Evolutionary conservation across 1,140 invertebrate genomes (phyloP), one percentile per base, ranked within the genome.

Genomic region (Drosophila cardini): DNA sequence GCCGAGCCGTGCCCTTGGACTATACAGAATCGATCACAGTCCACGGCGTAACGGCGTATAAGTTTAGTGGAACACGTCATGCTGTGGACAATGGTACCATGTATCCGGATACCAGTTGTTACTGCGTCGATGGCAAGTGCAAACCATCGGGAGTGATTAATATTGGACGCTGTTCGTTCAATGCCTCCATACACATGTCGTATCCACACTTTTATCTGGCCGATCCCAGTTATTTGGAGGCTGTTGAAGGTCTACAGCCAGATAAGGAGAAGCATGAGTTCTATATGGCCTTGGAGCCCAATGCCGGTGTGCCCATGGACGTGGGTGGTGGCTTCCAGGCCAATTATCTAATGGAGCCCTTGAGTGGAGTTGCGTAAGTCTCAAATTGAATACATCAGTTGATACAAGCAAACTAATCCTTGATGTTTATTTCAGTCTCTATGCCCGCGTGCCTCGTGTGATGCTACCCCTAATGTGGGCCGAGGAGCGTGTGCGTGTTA

Each of bases 161-260:
- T 89, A 94, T 96, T 11, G 94, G 94, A 1, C 92, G 92, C 4
- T 96, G 96, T 61, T 93, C 94, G 75, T 95, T 92, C 79, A 95
- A 95, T 34, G 94, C 96, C 1, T 97, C 97, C 0, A 94, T 96
- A 1, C 97, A 95, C 76, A 93, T 97, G 57, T 97, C 97, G 4
- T 95, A 96, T 74, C 97, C 97, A 0, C 97, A 98, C 92, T 98
- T 98, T 93, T 95, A 96, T 82, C 92, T 95, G 70, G 96, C 95
- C 0, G 97, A 98, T 92, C 93, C 94, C 0, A 94, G 90, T 70
- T 96, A 97, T 56, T 72, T 91, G 13, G 77, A 95, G 0, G 91
- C 92, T 6, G 94, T 98, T 2, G 91, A 93, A 0, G 97, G 97
- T 26, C 92, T 98, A 91, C 72, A 93, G 0, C 97, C 97, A 0